Conservation (phyloP, 2,797 vertebrate species). For the Pseudocheirus occidentalis region DNA sequence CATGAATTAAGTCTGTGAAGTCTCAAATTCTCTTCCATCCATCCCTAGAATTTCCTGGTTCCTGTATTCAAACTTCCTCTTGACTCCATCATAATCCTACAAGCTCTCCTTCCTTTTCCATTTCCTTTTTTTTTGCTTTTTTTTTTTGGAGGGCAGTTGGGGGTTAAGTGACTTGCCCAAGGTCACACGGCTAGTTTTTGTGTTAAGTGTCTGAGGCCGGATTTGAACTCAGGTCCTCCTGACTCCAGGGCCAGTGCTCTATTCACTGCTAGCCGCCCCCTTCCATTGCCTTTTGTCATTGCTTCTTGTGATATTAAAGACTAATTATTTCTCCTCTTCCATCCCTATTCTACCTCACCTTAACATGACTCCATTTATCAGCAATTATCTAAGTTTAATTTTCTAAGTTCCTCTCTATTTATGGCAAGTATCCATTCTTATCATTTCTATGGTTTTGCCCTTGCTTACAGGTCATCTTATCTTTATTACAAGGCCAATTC, state of each 20-base stretch:
- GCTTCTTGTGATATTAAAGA: not conserved
- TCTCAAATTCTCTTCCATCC: not conserved
- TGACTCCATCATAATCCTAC: not conserved
- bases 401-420: accelerated
- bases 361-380: not conserved
- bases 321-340: not conserved
- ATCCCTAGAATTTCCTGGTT: not conserved
- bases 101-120: not conserved
- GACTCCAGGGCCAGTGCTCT: too few species aligned
- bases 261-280: too few species aligned
- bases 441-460: not conserved
- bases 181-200: too few species aligned
- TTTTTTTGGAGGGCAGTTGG: too few species aligned
- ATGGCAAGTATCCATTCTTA: not conserved
- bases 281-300: not conserved
- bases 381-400: not conserved
- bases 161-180: too few species aligned
- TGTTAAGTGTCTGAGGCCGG: too few species aligned
- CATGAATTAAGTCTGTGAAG: not conserved
- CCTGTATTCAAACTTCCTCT: not conserved
- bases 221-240: too few species aligned
- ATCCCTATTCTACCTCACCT: not conserved
- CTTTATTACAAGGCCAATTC: not conserved
- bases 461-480: constrained; percentile 20
- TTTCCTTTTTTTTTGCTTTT: too few species aligned